Conservation (phyloP, 2,113 vertebrate species). For the Calidris pugnax region DNA sequence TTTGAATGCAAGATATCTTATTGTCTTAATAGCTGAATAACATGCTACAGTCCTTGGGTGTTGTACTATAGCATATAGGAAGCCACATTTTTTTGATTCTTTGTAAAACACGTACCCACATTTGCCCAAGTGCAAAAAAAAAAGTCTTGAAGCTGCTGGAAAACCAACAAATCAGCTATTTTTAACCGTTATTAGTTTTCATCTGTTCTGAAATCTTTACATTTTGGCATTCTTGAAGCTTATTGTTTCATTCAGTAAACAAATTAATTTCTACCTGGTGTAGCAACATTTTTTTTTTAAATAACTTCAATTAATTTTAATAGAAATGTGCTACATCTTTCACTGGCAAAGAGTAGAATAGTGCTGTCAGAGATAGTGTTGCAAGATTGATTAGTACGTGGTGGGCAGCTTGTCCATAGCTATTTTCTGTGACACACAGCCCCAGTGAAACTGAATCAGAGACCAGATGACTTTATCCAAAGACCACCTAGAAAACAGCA, state of each 20-base stretch:
- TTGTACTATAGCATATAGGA: neutral
- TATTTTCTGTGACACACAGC: neutral
- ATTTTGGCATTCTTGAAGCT: neutral
- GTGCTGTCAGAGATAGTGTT: neutral
- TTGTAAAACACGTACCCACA: neutral
- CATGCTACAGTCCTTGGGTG: neutral
- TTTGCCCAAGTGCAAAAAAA: neutral
- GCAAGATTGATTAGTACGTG: no score
- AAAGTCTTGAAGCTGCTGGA: neutral
- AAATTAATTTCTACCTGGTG: neutral
- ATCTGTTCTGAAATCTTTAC: rapidly evolving
- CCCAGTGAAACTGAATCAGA: neutral
- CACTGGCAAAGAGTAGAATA: neutral
- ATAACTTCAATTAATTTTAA: neutral
- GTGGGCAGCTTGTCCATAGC: neutral
- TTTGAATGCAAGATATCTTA: neutral
- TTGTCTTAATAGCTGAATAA: neutral
- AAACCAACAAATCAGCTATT: neutral
- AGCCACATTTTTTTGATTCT: neutral
- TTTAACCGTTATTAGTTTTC: neutral
- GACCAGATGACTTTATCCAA: neutral
- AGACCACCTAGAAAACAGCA: neutral
- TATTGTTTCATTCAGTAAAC: neutral
- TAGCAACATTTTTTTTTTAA: neutral
- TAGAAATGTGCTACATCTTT: neutral